Conservation (phyloP, 1,140 invertebrate genomes). For the Aleiodes sp. region DNA sequence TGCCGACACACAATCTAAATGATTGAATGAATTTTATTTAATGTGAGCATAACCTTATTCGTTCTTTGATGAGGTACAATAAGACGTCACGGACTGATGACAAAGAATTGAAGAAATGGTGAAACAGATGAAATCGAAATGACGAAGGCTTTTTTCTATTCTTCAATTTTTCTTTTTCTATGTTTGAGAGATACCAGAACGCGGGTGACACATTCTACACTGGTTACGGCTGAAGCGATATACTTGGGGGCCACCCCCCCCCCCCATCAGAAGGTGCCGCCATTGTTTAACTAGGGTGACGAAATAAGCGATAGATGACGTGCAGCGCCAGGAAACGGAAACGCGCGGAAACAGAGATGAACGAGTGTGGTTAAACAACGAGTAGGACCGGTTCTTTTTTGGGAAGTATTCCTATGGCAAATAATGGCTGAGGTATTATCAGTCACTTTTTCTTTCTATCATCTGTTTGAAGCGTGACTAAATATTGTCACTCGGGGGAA, state of each 20-base stretch:
- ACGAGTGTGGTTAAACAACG: constrained; percentile 51
- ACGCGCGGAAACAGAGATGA: constrained; percentile 62
- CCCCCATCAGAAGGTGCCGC: constrained; percentile 38
- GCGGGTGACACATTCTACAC: constrained; percentile 22
- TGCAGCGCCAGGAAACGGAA: constrained; percentile 63
- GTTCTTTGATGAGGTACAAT: constrained; percentile 9
- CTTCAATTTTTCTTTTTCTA: background rate
- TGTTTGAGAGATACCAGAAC: constrained; percentile 5
- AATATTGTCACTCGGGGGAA: background rate
- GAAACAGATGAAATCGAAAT: background rate
- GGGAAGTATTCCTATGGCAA: constrained; percentile 54
- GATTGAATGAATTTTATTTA: no score
- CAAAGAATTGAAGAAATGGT: background rate
- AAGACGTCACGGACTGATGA: background rate
- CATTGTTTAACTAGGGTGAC: constrained; percentile 34
- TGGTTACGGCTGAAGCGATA: background rate
- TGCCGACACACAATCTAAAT: no score
- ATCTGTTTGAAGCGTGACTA: background rate
- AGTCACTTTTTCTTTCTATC: constrained; percentile 15
- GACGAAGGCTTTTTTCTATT: background rate
- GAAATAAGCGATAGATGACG: constrained; percentile 31
- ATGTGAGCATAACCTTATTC: background rate
- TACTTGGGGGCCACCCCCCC: no score
- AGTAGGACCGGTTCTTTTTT: constrained; percentile 21
- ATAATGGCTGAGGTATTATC: constrained; percentile 41